Evolutionary conservation across 2,113 vertebrate species (phyloP).

Genomic region (Spermophilus dauricus): DNA sequence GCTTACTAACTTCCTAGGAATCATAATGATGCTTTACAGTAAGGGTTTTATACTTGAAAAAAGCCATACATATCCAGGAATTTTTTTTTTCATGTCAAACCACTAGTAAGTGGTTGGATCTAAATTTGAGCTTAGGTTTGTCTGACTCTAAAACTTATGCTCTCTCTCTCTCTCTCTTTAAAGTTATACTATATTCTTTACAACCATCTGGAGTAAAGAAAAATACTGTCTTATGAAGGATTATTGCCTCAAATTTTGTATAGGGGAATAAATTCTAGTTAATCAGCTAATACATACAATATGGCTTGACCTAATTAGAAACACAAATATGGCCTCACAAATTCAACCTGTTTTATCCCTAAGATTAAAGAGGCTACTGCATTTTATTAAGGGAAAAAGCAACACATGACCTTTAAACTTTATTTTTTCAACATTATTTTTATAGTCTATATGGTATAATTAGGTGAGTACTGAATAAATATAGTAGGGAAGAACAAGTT

Average conservation of each 20-base stretch:
- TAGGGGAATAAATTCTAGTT: neutral
- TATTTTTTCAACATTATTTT: neutral
- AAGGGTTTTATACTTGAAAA: neutral
- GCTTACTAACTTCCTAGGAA: neutral
- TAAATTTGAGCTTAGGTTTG: neutral
- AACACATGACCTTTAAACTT: conserved; percentile 26
- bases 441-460: neutral
- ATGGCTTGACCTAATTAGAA: conserved; percentile 21
- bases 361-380: conserved; percentile 29
- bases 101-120: neutral
- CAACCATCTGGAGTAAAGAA: neutral
- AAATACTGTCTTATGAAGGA: neutral
- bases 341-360: neutral
- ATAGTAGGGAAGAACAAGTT: neutral
- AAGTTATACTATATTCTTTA: neutral
- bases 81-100: neutral
- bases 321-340: conserved; percentile 7
- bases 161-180: neutral
- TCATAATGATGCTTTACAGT: neutral
- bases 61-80: neutral
- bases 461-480: neutral
- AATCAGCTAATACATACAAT: neutral
- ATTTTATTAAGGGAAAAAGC: neutral
- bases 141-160: neutral
- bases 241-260: neutral